Conservation (phyloP, 1,140 invertebrate species). For the Bombus superbus region DNA sequence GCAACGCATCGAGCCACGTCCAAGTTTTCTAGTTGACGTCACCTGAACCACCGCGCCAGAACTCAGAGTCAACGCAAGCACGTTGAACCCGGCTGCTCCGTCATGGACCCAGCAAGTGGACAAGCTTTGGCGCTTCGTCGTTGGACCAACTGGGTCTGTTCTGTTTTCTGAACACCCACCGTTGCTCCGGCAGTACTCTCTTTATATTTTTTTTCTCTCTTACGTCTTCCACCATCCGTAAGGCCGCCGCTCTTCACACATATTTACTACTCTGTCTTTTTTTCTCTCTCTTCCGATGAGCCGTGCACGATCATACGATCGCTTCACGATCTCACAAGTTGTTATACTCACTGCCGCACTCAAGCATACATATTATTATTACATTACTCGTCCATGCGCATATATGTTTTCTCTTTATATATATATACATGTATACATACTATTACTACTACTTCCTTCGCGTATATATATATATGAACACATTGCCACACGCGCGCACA, state of each 20-base stretch:
- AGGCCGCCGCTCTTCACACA: conserved; percentile 77
- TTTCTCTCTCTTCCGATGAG: conserved; percentile 59
- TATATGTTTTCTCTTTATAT: conserved; percentile 78
- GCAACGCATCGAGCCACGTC: conserved; percentile 17
- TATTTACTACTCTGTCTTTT: conserved; percentile 69
- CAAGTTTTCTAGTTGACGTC: conserved; percentile 3
- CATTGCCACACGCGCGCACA: conserved; percentile 68
- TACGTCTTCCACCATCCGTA: conserved; percentile 75
- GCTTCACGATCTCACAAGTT: conserved; percentile 73
- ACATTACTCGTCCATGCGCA: conserved; percentile 81
- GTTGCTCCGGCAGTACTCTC: conserved; percentile 64
- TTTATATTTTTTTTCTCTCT: conserved; percentile 60
- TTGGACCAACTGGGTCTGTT: conserved; percentile 76
- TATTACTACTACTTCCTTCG: conserved; percentile 71
- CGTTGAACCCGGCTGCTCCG: conserved; percentile 43
- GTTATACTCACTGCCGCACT: conserved; percentile 82
- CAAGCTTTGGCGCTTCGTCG: conserved; percentile 74
- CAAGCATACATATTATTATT: conserved; percentile 82
- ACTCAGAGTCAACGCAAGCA: conserved; percentile 29
- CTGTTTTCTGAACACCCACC: conserved; percentile 78
- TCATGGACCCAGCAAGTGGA: conserved; percentile 74
- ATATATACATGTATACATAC: conserved; percentile 76
- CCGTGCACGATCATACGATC: conserved; percentile 13
- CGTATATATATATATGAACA: conserved; percentile 72
- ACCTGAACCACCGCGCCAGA: conserved; percentile 2